Evolutionary conservation across 2,113 vertebrate species (phyloP).

Genomic region (Hassar affinis): DNA sequence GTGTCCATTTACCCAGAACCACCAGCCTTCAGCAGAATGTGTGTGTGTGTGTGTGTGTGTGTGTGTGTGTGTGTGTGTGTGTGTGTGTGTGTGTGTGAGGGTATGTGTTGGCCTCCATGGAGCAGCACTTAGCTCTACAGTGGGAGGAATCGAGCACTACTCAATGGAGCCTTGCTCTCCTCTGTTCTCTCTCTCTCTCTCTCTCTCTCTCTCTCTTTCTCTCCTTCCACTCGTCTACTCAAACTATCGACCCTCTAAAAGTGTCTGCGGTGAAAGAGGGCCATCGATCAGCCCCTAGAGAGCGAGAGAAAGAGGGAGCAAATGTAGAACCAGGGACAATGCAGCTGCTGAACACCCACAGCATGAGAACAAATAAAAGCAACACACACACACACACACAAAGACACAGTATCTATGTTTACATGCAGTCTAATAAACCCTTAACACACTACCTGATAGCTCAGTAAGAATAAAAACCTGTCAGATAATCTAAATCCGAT

Average conservation of each 20-base stretch:
- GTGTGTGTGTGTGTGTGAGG: slow-evolving; percentile 8
- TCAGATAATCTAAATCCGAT: background rate
- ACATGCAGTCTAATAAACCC: background rate
- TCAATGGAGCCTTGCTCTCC: slow-evolving; percentile 45
- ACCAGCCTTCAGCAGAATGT: slow-evolving; percentile 28
- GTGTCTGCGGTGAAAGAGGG: slow-evolving; percentile 74
- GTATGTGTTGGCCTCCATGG: slow-evolving; percentile 40
- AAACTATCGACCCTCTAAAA: slow-evolving; percentile 75
- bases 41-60: slow-evolving; percentile 31
- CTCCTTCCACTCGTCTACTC: slow-evolving; percentile 40
- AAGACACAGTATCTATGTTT: slow-evolving; percentile 7
- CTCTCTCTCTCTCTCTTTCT: slow-evolving; percentile 17
- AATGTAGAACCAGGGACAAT: slow-evolving; percentile 60
- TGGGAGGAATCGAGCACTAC: slow-evolving; percentile 52
- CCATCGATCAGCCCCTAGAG: slow-evolving; percentile 73
- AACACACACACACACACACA: slow-evolving; percentile 67
- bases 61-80: slow-evolving; percentile 32
- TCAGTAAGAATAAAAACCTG: background rate
- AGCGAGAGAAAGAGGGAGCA: slow-evolving; percentile 49
- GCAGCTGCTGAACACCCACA: slow-evolving; percentile 58
- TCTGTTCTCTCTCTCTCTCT: slow-evolving; percentile 29
- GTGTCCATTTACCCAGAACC: slow-evolving; percentile 7
- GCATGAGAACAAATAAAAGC: slow-evolving; percentile 65
- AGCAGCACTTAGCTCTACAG: slow-evolving; percentile 60
- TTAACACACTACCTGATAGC: slow-evolving; percentile 5